These are phyloP conservation scores for Noturus placidus DNA, from an alignment of 2,113 vertebrate genomes.

Conservation along the genomic window DNA sequence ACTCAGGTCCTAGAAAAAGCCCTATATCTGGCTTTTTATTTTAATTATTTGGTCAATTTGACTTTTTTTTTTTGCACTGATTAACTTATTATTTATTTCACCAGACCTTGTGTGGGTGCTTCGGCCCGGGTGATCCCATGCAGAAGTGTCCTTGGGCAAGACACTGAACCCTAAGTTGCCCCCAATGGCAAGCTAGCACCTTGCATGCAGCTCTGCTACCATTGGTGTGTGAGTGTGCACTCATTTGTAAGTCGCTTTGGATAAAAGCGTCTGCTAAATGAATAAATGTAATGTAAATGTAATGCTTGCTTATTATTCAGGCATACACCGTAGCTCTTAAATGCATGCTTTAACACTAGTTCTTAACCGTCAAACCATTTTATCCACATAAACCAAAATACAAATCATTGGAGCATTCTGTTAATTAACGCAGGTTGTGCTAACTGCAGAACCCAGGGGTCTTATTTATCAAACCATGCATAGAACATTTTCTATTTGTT, in stretches of 20 bases:
- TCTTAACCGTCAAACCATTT: no score
- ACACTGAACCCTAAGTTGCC: no score
- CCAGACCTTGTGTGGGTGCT: background rate
- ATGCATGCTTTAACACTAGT: background rate
- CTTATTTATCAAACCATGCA: conserved; percentile 1
- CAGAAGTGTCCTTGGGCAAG: no score
- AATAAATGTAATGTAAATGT: no score
- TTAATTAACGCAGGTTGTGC: background rate
- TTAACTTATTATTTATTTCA: background rate
- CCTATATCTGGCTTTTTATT: background rate
- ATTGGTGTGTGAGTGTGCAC: no score
- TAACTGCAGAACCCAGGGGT: background rate
- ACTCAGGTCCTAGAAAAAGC: background rate
- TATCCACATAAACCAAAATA: background rate
- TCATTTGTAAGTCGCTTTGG: no score
- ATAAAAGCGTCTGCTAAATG: no score
- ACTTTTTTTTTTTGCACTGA: background rate
- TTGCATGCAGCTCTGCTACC: no score
- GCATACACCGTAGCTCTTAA: background rate
- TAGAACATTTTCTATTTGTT: background rate
- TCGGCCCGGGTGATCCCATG: no score
- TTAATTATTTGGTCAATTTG: background rate
- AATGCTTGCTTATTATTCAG: background rate
- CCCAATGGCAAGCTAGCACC: no score
- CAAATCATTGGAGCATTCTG: background rate